phyloP scores from a whole-genome alignment of 1,140 invertebrate genomes.

The Epicauta chinensis region DNA sequence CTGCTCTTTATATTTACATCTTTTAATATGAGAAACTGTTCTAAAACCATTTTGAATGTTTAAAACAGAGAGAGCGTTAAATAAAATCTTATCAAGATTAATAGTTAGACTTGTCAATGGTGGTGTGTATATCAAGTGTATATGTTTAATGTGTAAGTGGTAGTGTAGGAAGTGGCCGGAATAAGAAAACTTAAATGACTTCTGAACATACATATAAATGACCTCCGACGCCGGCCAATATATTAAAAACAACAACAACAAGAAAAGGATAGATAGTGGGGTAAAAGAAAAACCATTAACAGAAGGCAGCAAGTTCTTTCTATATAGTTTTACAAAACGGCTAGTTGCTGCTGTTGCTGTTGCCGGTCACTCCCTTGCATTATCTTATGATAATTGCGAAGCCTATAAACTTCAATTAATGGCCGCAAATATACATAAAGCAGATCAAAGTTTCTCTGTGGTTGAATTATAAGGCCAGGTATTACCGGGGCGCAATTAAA shows the following conservation, averaged over 20 bases:
- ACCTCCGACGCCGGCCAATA: background rate
- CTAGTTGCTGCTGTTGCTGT: background rate
- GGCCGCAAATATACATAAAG: constrained; percentile 39
- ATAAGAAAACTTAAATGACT: constrained; percentile 27
- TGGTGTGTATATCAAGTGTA: too few relatives aligned
- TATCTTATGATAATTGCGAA: constrained; percentile 42
- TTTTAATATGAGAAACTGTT: too few relatives aligned
- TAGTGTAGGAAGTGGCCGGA: constrained; percentile 26
- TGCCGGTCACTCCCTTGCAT: constrained; percentile 37
- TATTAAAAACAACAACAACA: constrained; percentile 2
- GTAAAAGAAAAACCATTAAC: background rate
- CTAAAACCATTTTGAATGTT: too few relatives aligned
- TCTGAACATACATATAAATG: constrained; percentile 22
- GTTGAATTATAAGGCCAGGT: constrained; percentile 36
- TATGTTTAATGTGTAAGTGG: too few relatives aligned
- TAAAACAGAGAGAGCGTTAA: too few relatives aligned
- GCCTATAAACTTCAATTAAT: constrained; percentile 43
- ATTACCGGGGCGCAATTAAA: constrained; percentile 37
- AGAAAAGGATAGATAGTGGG: background rate
- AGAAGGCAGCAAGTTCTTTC: background rate
- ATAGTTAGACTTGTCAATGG: too few relatives aligned
- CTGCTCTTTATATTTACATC: too few relatives aligned
- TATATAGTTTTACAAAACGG: too few relatives aligned
- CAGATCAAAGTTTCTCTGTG: constrained; percentile 37
- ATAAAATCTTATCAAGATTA: too few relatives aligned